These are phyloP conservation scores for Drosophila biarmipes DNA, from an alignment of 1,140 invertebrate species.

Conservation along the genomic window DNA sequence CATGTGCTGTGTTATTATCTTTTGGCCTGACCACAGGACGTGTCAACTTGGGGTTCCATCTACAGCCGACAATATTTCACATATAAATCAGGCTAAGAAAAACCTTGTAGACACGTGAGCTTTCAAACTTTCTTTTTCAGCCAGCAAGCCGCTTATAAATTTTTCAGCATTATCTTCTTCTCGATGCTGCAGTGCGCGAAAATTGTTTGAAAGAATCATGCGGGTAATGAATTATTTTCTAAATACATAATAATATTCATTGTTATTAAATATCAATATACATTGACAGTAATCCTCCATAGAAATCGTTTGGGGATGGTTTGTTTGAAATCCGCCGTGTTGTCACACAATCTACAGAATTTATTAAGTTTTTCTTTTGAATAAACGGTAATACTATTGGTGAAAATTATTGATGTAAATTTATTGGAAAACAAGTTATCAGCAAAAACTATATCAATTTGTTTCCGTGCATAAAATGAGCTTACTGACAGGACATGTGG, in stretches of 20 bases:
- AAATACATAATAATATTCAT: no score
- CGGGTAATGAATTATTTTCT: no score
- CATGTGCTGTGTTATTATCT: constrained; percentile 68
- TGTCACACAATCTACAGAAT: no score
- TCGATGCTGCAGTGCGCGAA: constrained; percentile 1
- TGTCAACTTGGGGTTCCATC: constrained; percentile 61
- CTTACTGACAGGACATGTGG: constrained; percentile 57
- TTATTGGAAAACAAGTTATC: neutral
- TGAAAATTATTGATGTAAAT: no score
- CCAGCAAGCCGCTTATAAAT: constrained; percentile 66
- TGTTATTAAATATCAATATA: no score
- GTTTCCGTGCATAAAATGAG: constrained; percentile 32
- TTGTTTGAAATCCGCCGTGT: no score
- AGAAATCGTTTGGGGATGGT: no score
- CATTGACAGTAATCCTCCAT: no score
- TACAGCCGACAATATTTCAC: constrained; percentile 12
- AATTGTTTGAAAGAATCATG: neutral
- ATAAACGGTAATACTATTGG: no score
- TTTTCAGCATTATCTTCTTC: constrained; percentile 44
- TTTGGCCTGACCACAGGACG: constrained; percentile 72
- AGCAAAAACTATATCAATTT: no score
- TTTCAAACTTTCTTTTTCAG: constrained; percentile 33
- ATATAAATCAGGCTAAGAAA: constrained; percentile 70
- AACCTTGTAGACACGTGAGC: constrained; percentile 26
- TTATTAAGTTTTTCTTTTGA: no score